Percentiles rank a stretch among this genome's conserved stretches.
Evolutionary conservation across 2,797 vertebrate genomes (phyloP).

Genomic region (Pangasius djambal): DNA sequence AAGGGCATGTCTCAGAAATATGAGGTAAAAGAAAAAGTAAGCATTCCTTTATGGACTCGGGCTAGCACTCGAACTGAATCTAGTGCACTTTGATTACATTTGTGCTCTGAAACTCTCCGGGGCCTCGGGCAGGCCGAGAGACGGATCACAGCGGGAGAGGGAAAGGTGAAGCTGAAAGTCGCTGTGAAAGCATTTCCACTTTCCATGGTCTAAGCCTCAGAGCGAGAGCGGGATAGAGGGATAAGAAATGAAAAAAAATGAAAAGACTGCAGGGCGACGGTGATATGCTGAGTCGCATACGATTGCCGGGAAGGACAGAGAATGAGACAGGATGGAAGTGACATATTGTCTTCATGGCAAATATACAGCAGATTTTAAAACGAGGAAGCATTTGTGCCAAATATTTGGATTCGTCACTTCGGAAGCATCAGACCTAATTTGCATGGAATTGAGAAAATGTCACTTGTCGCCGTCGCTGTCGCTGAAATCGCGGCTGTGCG

Average conservation of each 20-base stretch:
- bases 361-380: background rate
- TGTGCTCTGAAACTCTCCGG: background rate
- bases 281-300: background rate
- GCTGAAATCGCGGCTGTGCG: background rate
- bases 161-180: conserved; percentile 20
- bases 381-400: background rate
- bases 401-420: background rate
- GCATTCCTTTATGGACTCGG: background rate
- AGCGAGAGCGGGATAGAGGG: background rate
- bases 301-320: background rate
- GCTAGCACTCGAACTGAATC: background rate
- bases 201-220: background rate
- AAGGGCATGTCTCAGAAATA: background rate
- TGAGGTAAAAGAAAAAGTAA: conserved; percentile 12
- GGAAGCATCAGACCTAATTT: background rate
- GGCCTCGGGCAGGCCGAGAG: conserved; percentile 2
- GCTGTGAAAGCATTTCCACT: conserved; percentile 16
- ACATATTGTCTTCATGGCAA: background rate
- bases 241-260: background rate
- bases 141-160: background rate
- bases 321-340: background rate
- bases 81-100: conserved; percentile 3
- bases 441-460: background rate
- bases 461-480: background rate
- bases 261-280: background rate